Base-by-base conservation (phyloP, 2,797 vertebrate species). In the Gymnoscopelus braueri region DNA sequence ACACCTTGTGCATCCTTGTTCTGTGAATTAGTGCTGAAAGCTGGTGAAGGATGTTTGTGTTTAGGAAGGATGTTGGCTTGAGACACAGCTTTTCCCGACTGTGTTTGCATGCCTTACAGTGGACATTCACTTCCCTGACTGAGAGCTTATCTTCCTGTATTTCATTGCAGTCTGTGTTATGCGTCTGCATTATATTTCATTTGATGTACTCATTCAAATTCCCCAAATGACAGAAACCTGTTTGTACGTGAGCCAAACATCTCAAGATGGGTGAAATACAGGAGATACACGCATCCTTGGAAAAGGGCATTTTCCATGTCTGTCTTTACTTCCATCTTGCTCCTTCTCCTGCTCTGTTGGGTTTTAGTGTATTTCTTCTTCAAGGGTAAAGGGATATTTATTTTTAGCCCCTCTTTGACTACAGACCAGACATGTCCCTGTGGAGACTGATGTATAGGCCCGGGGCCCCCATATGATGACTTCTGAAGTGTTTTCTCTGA, bases 21-120 rank as follows among this genome's bases (percentile, higher is more conserved):
- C 29, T 55, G 13, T 32, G 14, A 2, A 53, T 58, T 47, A 10
- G 62, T 65, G 77, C 39, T 75, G 26, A 62, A 63, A 55, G 63
- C 71, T 73, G 69, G 39, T 63, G 63, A 77, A 87, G 84, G 83
- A 88, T 89, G 87, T 89, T 87, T 86, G 85, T 71, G 74, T 86
- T 82, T 79, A 84, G 87, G 85, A 89, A 89, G 89, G 89, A 90
- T 84, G 83, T 82, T 71, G 81, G 76, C 70, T 67, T 57, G 77
- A 6, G 84, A 74, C 74, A 63, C 57, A 26, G 61, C 80, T 84
- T 83, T 87, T 89, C 87, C 87, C 87, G 88, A 78, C 74, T 75
- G 80, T 60, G 84, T 73, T 69, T 72, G 49, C 65, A 65, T 65
- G 59, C 52, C 58, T 71, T 58, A 35, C 7, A 65, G 61, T 5